A percentile compares a stretch with the other conserved stretches of the same genome.
Conservation (phyloP, 2,113 vertebrate species). For the Noctilio leporinus region DNA sequence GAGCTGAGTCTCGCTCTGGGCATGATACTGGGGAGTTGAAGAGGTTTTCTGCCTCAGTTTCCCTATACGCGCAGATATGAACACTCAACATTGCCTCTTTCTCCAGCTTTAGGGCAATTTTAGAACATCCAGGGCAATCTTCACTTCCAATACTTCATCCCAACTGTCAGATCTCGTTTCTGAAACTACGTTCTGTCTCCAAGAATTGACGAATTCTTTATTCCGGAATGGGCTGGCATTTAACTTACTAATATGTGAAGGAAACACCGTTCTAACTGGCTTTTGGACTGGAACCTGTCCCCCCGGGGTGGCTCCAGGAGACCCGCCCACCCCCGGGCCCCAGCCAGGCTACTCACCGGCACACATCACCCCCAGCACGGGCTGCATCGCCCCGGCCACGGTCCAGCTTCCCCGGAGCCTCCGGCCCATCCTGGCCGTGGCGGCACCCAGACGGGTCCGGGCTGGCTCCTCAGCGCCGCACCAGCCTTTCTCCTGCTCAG, state of each 20-base stretch:
- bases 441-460: background rate
- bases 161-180: background rate
- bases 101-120: background rate
- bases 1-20: background rate
- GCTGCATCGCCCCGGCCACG: background rate
- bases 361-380: slow-evolving; percentile 55
- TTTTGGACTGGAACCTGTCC: background rate
- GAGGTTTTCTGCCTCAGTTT: background rate
- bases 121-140: background rate
- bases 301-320: too few species aligned
- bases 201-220: background rate
- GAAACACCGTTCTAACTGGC: background rate
- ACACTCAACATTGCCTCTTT: background rate
- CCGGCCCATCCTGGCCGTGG: background rate
- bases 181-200: background rate
- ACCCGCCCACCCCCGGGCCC: background rate
- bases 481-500: background rate
- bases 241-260: background rate
- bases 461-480: background rate
- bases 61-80: rapidly evolving
- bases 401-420: background rate
- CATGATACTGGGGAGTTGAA: rapidly evolving
- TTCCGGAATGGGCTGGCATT: background rate
- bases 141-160: background rate
- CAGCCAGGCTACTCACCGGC: slow-evolving; percentile 62